These are phyloP conservation scores for Artibeus jamaicensis DNA, from an alignment of 2,797 vertebrate genomes.

Conservation along the genomic window DNA sequence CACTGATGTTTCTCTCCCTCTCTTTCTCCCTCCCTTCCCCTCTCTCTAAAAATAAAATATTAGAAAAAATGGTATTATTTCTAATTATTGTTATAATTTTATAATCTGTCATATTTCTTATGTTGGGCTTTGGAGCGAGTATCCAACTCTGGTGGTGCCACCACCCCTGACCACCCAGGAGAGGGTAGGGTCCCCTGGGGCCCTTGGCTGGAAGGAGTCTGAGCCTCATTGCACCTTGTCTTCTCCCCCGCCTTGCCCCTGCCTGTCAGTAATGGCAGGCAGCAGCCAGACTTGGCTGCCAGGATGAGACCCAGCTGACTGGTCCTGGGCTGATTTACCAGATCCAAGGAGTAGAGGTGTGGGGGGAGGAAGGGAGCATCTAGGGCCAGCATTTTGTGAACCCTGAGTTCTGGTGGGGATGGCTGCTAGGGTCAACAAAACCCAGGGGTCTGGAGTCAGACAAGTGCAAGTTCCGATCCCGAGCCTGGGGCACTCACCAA, in stretches of 20 bases:
- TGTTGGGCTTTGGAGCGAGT: not conserved
- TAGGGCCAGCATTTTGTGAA: not conserved
- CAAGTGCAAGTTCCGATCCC: not conserved
- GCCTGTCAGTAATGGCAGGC: not conserved
- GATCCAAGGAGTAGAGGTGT: not conserved
- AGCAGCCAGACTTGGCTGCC: not conserved
- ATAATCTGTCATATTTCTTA: not conserved
- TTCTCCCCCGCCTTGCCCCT: not conserved
- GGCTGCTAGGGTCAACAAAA: not conserved
- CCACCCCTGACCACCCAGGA: not conserved
- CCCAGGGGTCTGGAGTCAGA: not conserved
- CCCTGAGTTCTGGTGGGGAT: not conserved
- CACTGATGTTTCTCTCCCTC: too few species aligned
- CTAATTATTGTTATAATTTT: not conserved
- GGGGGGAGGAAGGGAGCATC: not conserved
- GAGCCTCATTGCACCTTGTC: not conserved
- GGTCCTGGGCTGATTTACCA: not conserved
- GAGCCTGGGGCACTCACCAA: conserved; percentile 85
- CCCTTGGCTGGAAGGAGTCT: not conserved
- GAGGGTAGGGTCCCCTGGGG: not conserved
- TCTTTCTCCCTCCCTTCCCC: too few species aligned
- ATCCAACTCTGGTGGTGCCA: not conserved
- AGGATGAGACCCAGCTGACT: not conserved
- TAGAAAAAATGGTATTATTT: not conserved
- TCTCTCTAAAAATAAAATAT: too few species aligned